Percentiles rank a stretch among this genome's conserved stretches.
Conservation (phyloP, 2,797 vertebrate genomes). For the Lycodopsis pacificus region DNA sequence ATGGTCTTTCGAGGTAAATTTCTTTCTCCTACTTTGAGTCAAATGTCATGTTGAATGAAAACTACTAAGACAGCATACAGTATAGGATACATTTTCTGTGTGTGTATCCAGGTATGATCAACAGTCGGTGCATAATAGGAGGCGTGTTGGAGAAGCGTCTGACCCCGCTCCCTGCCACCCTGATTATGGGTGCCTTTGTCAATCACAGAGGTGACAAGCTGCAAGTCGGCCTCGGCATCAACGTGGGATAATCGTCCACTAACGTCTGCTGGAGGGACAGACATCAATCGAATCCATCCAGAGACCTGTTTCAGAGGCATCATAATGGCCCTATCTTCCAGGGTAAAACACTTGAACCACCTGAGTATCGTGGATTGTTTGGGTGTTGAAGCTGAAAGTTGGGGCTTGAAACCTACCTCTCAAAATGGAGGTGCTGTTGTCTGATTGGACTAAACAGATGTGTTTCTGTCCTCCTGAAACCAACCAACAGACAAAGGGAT, state of each 20-base stretch:
- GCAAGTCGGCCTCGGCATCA: constrained; percentile 87
- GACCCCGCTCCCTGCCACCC: constrained; percentile 91
- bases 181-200: constrained; percentile 96
- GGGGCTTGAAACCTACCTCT: constrained; percentile 64
- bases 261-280: constrained; percentile 25
- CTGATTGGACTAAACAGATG: constrained; percentile 24
- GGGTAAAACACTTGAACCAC: constrained; percentile 32
- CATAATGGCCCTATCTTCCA: not conserved
- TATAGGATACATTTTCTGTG: not conserved
- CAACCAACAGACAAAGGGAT: constrained; percentile 38
- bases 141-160: constrained; percentile 94
- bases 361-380: constrained; percentile 10
- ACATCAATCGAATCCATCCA: constrained; percentile 32
- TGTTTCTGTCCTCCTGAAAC: constrained; percentile 25
- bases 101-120: constrained; percentile 87
- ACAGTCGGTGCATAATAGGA: constrained; percentile 95
- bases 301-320: constrained; percentile 30
- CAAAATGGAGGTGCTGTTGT: constrained; percentile 47
- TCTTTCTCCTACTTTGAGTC: not conserved
- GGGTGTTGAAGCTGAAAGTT: constrained; percentile 16
- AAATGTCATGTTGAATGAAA: not conserved
- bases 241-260: constrained; percentile 75
- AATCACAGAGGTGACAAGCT: constrained; percentile 94
- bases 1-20: constrained; percentile 91
- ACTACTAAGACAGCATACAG: not conserved